Evolutionary conservation across 2,888 invertebrate genomes (phyloP), one percentile per base, ranked within the genome.

Genomic region (Cryptophagus acutangulus): DNA sequence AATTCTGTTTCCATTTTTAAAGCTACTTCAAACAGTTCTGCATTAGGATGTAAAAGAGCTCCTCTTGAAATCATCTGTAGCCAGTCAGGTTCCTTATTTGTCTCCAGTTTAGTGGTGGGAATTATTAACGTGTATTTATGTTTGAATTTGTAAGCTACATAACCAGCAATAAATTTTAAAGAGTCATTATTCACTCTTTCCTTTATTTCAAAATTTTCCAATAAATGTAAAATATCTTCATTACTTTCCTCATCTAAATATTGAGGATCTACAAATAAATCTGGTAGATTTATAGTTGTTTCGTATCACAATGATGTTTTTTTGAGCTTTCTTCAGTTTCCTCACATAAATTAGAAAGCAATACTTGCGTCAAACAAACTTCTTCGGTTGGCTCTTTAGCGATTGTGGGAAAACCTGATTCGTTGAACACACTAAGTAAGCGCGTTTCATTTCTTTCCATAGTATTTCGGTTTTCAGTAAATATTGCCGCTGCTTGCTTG

Each of bases 401-500:
- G n/a, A n/a, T n/a, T n/a, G n/a, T n/a, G n/a, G n/a, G n/a, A n/a
- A n/a, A n/a, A n/a, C n/a, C n/a, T n/a, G n/a, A n/a, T n/a, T n/a
- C n/a, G n/a, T n/a, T n/a, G n/a, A n/a, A n/a, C n/a, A n/a, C n/a
- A n/a, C n/a, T n/a, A n/a, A n/a, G n/a, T n/a, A n/a, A n/a, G n/a
- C n/a, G n/a, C n/a, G n/a, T n/a, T n/a, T n/a, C 20, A 20, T 20
- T 9, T 8, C 9, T 9, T 8, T 26, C 26, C 9, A 12, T 13
- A 3, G 3, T 26, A 13, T 26, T 26, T 4, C 10, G n/a, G 3
- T 26, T 3, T 3, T 6, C 12, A n/a, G 26, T 26, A n/a, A 26
- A 26, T 12, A 26, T n/a, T 6, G 26, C n/a, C 3, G 26, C 26
- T 12, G 52, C 48, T 44, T 58, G 45, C 41, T 55, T 56, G 1